These are phyloP conservation scores for Gymnarchus niloticus DNA, from an alignment of 2,113 vertebrate genomes.

Conservation along the genomic window DNA sequence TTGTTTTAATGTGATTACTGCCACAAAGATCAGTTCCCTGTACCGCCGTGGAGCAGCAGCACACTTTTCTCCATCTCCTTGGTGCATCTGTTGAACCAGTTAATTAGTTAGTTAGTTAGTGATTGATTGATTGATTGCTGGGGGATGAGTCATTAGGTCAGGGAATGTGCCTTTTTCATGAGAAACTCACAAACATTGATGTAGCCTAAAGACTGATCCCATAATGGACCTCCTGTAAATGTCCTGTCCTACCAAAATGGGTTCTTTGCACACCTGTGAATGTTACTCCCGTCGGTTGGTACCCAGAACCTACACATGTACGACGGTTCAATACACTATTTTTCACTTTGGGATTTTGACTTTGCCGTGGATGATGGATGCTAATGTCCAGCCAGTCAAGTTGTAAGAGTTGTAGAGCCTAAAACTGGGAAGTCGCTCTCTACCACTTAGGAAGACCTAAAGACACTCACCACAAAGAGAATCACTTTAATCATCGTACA, in stretches of 20 bases:
- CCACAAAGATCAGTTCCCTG: neutral
- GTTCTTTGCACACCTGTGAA: neutral
- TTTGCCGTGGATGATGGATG: neutral
- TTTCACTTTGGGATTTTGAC: neutral
- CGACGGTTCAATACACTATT: neutral
- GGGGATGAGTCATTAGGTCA: neutral
- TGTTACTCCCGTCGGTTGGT: neutral
- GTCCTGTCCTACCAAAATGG: neutral
- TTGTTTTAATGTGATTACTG: neutral
- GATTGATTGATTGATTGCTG: neutral
- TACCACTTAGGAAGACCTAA: neutral
- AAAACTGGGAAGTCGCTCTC: neutral
- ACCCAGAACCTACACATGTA: neutral
- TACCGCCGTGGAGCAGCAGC: neutral
- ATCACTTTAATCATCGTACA: slow-evolving; percentile 4
- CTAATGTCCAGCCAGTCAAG: neutral
- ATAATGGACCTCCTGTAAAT: neutral
- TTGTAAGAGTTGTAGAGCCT: neutral
- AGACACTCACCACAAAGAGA: neutral
- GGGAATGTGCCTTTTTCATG: neutral
- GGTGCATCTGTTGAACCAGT: neutral
- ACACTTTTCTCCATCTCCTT: neutral
- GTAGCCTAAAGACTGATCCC: neutral
- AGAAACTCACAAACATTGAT: neutral
- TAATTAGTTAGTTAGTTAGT: neutral